These are phyloP conservation scores for Malurus leucopterus DNA, from an alignment of 2,797 vertebrate genomes.

Conservation along the genomic window DNA sequence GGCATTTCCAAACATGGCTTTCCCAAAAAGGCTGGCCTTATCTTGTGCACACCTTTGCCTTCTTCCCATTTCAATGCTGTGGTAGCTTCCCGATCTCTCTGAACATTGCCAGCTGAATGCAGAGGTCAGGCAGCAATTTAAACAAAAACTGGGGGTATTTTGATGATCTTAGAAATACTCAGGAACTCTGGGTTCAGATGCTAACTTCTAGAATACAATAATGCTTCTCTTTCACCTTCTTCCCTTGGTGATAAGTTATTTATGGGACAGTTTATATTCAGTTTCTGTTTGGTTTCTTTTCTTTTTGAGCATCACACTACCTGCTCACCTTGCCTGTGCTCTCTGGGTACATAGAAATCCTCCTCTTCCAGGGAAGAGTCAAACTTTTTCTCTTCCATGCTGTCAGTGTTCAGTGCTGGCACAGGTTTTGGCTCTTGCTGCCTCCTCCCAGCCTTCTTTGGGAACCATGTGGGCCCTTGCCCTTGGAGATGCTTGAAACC, in stretches of 20 bases:
- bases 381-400: neutral
- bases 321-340: accelerated
- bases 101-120: neutral
- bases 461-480: accelerated
- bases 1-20: neutral
- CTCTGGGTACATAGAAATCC: neutral
- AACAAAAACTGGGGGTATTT: neutral
- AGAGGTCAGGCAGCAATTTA: neutral
- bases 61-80: neutral
- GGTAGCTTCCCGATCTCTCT: neutral
- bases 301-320: accelerated
- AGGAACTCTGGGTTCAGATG: neutral
- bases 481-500: neutral
- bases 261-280: neutral
- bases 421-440: neutral
- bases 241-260: neutral
- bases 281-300: neutral
- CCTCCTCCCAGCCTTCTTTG: neutral
- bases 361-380: neutral
- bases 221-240: neutral
- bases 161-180: neutral
- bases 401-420: neutral
- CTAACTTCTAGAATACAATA: neutral
- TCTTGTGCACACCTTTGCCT: neutral
- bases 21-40: neutral